These are phyloP conservation scores for Perca fluviatilis DNA, from an alignment of 2,113 vertebrate genomes.

Conservation along the genomic window DNA sequence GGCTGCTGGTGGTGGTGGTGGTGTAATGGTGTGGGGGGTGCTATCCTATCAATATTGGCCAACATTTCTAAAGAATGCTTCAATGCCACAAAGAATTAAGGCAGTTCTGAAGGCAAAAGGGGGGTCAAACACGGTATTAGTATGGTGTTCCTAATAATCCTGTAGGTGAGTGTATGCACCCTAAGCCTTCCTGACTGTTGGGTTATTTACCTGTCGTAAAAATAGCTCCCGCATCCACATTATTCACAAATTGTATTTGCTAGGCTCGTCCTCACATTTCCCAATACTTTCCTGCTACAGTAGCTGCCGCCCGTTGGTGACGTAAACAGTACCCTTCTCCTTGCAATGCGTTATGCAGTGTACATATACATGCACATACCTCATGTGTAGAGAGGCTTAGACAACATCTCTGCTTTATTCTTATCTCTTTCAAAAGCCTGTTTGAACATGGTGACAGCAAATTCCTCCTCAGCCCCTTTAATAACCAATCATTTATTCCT, in stretches of 20 bases:
- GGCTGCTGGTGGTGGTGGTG: too few relatives aligned
- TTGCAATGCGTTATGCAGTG: neutral
- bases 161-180: too few relatives aligned
- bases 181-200: neutral
- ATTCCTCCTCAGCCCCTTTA: neutral
- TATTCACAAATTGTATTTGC: neutral
- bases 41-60: too few relatives aligned
- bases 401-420: neutral
- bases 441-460: neutral
- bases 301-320: neutral
- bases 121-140: too few relatives aligned
- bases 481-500: neutral
- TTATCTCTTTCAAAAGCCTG: neutral
- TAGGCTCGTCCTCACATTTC: neutral
- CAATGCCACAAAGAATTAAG: too few relatives aligned
- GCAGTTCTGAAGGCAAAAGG: too few relatives aligned
- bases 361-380: neutral
- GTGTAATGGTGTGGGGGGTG: too few relatives aligned
- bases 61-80: too few relatives aligned
- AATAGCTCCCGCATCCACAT: neutral
- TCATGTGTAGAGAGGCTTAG: neutral
- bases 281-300: neutral
- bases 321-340: neutral
- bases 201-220: neutral
- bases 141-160: too few relatives aligned